These are phyloP conservation scores for Ormyrus pomaceus DNA, from an alignment of 2,888 invertebrate species.

Conservation along the genomic window DNA sequence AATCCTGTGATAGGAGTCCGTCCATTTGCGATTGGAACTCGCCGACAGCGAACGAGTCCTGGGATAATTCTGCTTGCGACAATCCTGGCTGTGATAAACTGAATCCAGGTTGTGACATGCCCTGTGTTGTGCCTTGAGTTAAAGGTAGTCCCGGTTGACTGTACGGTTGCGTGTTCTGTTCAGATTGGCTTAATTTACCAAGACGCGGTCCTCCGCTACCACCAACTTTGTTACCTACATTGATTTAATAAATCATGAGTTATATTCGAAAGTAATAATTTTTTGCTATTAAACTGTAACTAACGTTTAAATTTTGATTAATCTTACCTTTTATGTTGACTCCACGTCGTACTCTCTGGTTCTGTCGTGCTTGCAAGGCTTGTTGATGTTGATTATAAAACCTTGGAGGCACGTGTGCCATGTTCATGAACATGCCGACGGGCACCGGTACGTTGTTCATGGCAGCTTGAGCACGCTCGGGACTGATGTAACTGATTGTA, in stretches of 20 bases:
- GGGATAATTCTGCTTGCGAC: constrained; percentile 85
- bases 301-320: too few species aligned
- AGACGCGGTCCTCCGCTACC: constrained; percentile 68
- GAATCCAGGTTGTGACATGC: constrained; percentile 83
- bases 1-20: constrained; percentile 95
- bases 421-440: constrained; percentile 95
- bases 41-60: constrained; percentile 88
- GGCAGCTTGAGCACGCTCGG: constrained; percentile 85
- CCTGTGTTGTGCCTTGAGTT: constrained; percentile 78
- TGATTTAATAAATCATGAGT: neutral
- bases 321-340: constrained; percentile 41
- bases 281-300: neutral
- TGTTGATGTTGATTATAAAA: constrained; percentile 87
- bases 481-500: constrained; percentile 94
- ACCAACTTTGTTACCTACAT: constrained; percentile 54
- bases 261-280: neutral
- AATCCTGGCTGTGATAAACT: constrained; percentile 83
- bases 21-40: constrained; percentile 96
- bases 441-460: constrained; percentile 92
- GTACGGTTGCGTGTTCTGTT: constrained; percentile 85
- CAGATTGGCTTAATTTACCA: constrained; percentile 79
- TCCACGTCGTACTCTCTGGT: constrained; percentile 51
- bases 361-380: constrained; percentile 80
- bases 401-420: constrained; percentile 86
- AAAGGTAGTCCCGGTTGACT: constrained; percentile 76